Percentiles rank a stretch among this genome's conserved stretches.
phyloP scores from a whole-genome alignment of 37 sponge, comb jelly and placozoan species.

The Cladorhizidae sp. region DNA sequence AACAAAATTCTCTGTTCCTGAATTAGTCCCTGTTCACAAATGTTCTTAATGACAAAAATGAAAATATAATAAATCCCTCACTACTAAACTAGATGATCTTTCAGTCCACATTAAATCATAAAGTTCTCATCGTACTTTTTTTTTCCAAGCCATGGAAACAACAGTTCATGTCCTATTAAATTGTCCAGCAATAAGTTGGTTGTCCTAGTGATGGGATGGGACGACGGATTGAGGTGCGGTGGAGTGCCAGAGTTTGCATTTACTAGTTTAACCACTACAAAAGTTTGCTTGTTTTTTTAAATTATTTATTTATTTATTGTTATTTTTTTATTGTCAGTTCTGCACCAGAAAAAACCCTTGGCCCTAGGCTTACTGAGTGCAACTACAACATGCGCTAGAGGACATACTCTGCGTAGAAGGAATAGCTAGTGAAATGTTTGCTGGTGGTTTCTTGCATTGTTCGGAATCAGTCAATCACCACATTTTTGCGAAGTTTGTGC shows the following conservation, averaged over 20 bases:
- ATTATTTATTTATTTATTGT: neutral
- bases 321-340: neutral
- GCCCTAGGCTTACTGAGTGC: neutral
- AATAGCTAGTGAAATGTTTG: slow-evolving; percentile 4
- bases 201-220: neutral
- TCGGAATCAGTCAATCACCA: neutral
- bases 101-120: no score
- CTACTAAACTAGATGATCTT: no score
- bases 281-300: neutral
- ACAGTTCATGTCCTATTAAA: neutral
- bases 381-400: neutral
- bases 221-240: slow-evolving; percentile 16
- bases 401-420: neutral
- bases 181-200: slow-evolving; percentile 1
- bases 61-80: no score
- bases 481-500: neutral
- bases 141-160: no score
- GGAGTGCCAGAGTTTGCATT: slow-evolving; percentile 5
- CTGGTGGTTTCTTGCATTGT: neutral
- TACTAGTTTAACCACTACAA: neutral
- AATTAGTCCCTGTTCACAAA: no score
- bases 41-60: no score
- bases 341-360: neutral
- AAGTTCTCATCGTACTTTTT: no score
- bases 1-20: no score